These are phyloP conservation scores for Malurus alboscapulatus DNA, from an alignment of 2,113 vertebrate species.

Conservation along the genomic window DNA sequence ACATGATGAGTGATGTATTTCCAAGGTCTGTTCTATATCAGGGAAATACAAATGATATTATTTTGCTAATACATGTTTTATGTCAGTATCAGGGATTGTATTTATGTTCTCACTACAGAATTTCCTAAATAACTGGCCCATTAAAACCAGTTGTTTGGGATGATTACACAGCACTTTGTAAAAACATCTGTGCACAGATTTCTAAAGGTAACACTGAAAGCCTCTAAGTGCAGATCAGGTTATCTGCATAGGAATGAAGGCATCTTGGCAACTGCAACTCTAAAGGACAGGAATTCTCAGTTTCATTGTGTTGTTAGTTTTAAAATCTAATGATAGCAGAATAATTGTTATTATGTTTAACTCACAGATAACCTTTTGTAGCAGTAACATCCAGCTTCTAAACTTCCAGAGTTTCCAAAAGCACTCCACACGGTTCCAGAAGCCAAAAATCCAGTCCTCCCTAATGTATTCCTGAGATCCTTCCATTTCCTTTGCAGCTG, in stretches of 20 bases:
- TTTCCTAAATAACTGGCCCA: not conserved
- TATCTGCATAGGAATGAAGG: not conserved
- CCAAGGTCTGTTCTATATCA: not conserved
- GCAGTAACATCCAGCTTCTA: not conserved
- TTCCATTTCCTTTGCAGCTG: conserved; percentile 58
- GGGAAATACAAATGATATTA: not conserved
- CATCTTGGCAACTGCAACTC: not conserved
- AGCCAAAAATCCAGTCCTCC: conserved; percentile 46
- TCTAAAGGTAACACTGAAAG: conserved; percentile 9
- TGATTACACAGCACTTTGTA: not conserved
- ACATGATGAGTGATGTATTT: not conserved
- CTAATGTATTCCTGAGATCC: conserved; percentile 28
- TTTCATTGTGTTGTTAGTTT: not conserved
- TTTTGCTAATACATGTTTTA: not conserved
- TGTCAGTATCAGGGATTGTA: not conserved
- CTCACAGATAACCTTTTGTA: conserved; percentile 16
- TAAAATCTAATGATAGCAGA: conserved; percentile 4
- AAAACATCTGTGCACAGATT: conserved; percentile 11
- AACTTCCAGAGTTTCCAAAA: conserved; percentile 30
- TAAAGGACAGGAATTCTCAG: not conserved
- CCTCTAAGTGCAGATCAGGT: not conserved
- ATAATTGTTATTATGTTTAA: not conserved
- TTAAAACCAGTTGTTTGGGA: conserved; percentile 29
- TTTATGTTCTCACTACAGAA: not conserved
- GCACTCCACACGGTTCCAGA: not conserved